phyloP scores from a whole-genome alignment of 1,140 invertebrate genomes.

The Prorops nasuta region DNA sequence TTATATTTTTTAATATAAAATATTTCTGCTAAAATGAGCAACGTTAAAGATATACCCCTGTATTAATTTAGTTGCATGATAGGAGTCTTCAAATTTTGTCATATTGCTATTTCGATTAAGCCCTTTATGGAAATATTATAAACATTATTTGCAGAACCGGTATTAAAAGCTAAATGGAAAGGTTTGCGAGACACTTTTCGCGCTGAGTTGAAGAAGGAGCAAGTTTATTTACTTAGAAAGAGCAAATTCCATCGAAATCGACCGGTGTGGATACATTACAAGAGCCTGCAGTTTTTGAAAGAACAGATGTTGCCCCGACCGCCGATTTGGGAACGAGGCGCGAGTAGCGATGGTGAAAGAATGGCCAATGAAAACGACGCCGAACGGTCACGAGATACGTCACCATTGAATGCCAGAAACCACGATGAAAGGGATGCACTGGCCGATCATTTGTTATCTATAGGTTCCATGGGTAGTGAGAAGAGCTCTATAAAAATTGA shows the following conservation, averaged over 20 bases:
- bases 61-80: too few relatives aligned
- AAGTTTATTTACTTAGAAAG: slow-evolving; percentile 34
- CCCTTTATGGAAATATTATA: too few relatives aligned
- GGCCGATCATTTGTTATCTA: slow-evolving; percentile 27
- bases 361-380: slow-evolving; percentile 31
- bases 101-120: too few relatives aligned
- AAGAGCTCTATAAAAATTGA: slow-evolving; percentile 28
- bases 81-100: too few relatives aligned
- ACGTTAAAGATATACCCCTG: too few relatives aligned
- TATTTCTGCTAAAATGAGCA: too few relatives aligned
- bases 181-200: slow-evolving; percentile 53
- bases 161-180: slow-evolving; percentile 56
- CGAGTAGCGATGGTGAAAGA: slow-evolving; percentile 24
- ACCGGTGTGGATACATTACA: slow-evolving; percentile 52
- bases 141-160: slow-evolving; percentile 46
- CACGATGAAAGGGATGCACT: slow-evolving; percentile 31
- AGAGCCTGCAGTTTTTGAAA: slow-evolving; percentile 49
- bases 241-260: slow-evolving; percentile 43
- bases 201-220: slow-evolving; percentile 53
- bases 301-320: slow-evolving; percentile 51
- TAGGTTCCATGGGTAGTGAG: slow-evolving; percentile 22
- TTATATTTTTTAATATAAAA: too few relatives aligned
- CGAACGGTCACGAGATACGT: slow-evolving; percentile 9
- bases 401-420: slow-evolving; percentile 22
- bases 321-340: slow-evolving; percentile 47